These are phyloP conservation scores for Griposia aprilina DNA, from an alignment of 2,888 invertebrate genomes.

Conservation along the genomic window DNA sequence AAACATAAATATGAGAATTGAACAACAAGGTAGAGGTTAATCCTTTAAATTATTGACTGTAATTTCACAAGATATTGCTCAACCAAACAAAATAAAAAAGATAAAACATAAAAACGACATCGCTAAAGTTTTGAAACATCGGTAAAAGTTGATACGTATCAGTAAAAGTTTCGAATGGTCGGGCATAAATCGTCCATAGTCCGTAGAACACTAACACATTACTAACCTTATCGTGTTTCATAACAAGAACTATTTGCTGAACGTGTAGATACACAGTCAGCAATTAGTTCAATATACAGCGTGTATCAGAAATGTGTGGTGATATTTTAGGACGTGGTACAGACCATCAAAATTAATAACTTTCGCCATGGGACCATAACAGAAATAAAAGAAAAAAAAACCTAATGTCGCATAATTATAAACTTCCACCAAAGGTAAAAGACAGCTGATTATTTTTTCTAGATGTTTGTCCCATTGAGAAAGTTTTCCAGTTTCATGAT, in stretches of 20 bases:
- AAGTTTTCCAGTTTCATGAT: not conserved
- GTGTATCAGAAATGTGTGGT: not conserved
- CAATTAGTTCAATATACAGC: not conserved
- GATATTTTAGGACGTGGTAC: not conserved
- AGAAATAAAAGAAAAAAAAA: not conserved
- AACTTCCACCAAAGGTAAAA: not conserved
- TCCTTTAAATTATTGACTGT: not conserved
- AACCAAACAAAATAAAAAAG: slow-evolving; percentile 1
- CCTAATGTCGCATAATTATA: no score
- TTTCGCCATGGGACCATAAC: not conserved
- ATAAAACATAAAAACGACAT: slow-evolving; percentile 23
- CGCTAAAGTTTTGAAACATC: slow-evolving; percentile 43
- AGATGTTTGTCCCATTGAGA: not conserved
- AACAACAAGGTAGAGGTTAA: not conserved
- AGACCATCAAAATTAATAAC: not conserved
- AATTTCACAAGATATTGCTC: not conserved
- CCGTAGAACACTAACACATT: slow-evolving; percentile 17
- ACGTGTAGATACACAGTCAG: not conserved
- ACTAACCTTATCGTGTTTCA: slow-evolving; percentile 20
- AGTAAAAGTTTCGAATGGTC: slow-evolving; percentile 59
- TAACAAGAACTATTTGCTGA: slow-evolving; percentile 13
- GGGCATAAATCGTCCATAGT: slow-evolving; percentile 42
- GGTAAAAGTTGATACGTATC: slow-evolving; percentile 59
- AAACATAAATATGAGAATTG: not conserved
- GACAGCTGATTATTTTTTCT: not conserved